Conservation (phyloP, 2,888 invertebrate genomes). For the Drosophila paramelanica region DNA sequence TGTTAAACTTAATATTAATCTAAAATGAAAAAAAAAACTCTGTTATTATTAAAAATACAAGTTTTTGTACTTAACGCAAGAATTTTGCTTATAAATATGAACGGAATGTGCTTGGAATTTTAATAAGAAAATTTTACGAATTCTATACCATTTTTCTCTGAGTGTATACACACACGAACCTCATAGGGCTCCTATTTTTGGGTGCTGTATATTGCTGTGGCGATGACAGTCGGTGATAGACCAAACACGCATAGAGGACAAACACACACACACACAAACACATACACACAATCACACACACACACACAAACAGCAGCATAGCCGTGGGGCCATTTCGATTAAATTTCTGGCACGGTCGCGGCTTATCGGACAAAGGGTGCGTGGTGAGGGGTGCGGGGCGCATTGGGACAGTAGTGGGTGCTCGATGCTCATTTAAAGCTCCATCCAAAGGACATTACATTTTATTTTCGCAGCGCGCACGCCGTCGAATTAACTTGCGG, state of each 20-base stretch:
- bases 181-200: not conserved
- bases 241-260: constrained; percentile 12
- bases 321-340: constrained; percentile 47
- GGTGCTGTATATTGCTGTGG: constrained; percentile 4
- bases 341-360: constrained; percentile 52
- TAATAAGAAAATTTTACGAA: too few relatives aligned
- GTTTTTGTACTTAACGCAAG: too few relatives aligned
- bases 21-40: too few relatives aligned
- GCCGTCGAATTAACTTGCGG: constrained; percentile 60
- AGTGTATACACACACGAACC: not conserved
- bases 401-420: not conserved
- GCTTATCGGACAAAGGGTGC: constrained; percentile 41
- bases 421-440: constrained; percentile 45
- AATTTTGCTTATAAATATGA: too few relatives aligned
- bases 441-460: constrained; percentile 48
- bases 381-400: not conserved
- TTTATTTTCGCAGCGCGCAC: constrained; percentile 39
- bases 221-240: constrained; percentile 29
- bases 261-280: constrained; percentile 4
- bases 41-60: too few relatives aligned
- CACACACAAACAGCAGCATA: constrained; percentile 1
- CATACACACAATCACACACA: constrained; percentile 1
- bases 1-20: too few relatives aligned
- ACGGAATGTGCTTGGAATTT: too few relatives aligned
- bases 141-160: too few relatives aligned